Conservation (phyloP, 2,888 invertebrate genomes). For the Campaea margaritaria region DNA sequence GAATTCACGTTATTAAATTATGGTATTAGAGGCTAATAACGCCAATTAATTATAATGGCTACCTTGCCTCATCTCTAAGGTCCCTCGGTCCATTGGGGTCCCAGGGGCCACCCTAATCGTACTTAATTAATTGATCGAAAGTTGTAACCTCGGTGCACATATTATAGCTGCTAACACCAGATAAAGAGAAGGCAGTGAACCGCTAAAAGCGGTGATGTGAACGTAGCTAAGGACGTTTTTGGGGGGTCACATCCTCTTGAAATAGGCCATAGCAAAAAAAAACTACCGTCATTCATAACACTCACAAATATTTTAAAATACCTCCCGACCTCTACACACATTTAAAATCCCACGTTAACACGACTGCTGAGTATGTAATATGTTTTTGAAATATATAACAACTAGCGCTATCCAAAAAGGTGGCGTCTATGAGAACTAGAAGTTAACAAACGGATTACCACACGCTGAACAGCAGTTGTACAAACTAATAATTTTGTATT, state of each 20-base stretch:
- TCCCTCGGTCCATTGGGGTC: conserved; percentile 45
- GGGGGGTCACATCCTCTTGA: neutral
- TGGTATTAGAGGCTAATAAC: conserved; percentile 68
- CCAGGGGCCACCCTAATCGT: conserved; percentile 74
- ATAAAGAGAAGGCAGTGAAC: conserved; percentile 78
- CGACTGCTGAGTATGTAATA: no score
- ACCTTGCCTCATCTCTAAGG: conserved; percentile 59
- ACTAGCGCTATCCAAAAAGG: no score
- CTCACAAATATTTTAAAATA: no score
- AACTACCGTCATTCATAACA: no score
- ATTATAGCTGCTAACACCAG: conserved; percentile 78
- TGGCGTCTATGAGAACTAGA: no score
- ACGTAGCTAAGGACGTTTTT: conserved; percentile 6
- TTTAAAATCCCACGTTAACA: no score
- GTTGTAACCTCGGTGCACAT: conserved; percentile 79
- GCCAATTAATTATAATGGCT: conserved; percentile 72
- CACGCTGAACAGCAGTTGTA: no score
- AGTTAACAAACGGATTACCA: no score
- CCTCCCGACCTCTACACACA: no score
- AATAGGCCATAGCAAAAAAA: no score
- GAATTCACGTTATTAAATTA: conserved; percentile 53
- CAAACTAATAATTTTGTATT: no score
- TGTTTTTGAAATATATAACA: no score
- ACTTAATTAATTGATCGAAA: conserved; percentile 84
- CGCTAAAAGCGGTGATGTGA: conserved; percentile 69